Evolutionary conservation across 1,140 invertebrate genomes (phyloP).

Genomic region (Hylaeus anthracinus): DNA sequence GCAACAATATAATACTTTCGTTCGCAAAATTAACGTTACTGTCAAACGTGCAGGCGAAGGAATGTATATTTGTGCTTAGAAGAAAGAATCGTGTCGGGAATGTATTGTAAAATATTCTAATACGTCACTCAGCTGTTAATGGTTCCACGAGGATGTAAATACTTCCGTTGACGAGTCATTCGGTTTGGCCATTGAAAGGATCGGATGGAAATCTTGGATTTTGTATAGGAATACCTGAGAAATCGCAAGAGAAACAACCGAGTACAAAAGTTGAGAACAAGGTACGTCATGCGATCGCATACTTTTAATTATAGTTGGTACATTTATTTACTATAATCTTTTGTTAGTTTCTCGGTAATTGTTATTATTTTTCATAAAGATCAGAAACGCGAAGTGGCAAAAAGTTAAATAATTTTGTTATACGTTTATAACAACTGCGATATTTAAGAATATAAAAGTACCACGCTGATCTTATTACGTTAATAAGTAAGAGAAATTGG

Average conservation of each 20-base stretch:
- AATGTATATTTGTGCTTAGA: slow-evolving; percentile 26
- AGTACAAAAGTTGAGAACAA: too few relatives aligned
- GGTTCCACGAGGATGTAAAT: slow-evolving; percentile 25
- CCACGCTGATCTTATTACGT: too few relatives aligned
- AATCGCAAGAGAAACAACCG: background rate
- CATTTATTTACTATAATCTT: too few relatives aligned
- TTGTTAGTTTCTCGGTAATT: too few relatives aligned
- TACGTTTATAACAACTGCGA: too few relatives aligned
- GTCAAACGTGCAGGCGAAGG: background rate
- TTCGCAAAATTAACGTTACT: background rate
- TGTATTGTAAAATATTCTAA: slow-evolving; percentile 30
- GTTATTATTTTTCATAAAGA: too few relatives aligned
- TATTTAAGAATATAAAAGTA: too few relatives aligned
- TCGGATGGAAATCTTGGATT: background rate
- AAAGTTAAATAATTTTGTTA: too few relatives aligned
- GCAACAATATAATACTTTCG: slow-evolving; percentile 3
- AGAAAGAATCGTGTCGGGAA: background rate
- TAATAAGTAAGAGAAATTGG: too few relatives aligned
- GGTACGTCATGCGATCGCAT: too few relatives aligned
- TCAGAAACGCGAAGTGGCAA: too few relatives aligned
- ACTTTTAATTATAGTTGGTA: too few relatives aligned
- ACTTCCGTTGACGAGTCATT: background rate
- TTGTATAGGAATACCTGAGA: background rate
- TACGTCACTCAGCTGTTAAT: slow-evolving; percentile 3
- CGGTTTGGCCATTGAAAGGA: background rate